These are phyloP conservation scores for Poecilia gillii DNA, from an alignment of 2,797 vertebrate species.

Conservation along the genomic window DNA sequence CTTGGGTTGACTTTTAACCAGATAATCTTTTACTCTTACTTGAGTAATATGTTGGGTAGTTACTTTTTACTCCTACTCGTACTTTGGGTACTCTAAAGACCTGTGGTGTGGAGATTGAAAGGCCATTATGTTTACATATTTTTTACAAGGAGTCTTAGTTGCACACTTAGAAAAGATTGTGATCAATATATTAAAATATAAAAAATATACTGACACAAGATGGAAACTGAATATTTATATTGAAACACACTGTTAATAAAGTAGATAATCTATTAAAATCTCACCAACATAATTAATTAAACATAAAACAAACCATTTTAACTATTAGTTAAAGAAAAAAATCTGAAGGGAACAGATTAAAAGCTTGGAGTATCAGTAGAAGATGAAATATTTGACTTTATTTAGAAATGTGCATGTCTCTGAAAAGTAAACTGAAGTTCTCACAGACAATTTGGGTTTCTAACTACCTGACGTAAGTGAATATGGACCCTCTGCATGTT, in stretches of 20 bases:
- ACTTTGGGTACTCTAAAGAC: too few relatives aligned
- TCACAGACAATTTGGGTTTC: background rate
- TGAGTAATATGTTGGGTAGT: too few relatives aligned
- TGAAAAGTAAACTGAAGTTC: background rate
- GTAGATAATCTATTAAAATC: background rate
- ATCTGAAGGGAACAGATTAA: background rate
- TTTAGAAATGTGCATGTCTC: background rate
- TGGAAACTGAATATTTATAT: background rate
- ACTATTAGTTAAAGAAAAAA: background rate
- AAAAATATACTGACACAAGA: background rate
- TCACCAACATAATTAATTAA: background rate
- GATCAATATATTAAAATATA: background rate
- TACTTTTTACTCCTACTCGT: too few relatives aligned
- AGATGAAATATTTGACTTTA: background rate
- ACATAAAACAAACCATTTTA: background rate
- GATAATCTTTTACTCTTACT: too few relatives aligned
- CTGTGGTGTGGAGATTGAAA: too few relatives aligned
- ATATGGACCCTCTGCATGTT: background rate
- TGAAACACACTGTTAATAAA: background rate
- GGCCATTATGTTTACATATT: background rate
- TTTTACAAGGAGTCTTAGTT: background rate
- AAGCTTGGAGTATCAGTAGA: background rate
- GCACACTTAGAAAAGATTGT: background rate
- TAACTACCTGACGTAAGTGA: background rate
- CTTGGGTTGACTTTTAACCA: too few relatives aligned